Conservation (phyloP, 2,888 invertebrate species). For the Drosophila fungiperda region DNA sequence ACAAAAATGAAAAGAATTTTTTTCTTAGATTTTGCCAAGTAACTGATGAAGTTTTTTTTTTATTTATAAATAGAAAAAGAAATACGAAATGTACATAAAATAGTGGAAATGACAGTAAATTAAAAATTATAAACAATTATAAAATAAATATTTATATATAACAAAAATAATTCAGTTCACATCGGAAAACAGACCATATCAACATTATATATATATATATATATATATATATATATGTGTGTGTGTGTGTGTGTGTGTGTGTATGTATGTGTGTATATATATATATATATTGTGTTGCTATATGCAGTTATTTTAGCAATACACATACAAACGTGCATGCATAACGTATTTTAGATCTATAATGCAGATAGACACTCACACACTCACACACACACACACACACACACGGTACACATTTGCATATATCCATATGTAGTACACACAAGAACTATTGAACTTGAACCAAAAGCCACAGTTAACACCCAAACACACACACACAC, state of each 20-base stretch:
- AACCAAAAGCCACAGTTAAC: constrained; percentile 39
- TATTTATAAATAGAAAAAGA: constrained; percentile 7
- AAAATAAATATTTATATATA: constrained; percentile 15
- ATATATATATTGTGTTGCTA: constrained; percentile 47
- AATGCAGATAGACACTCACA: constrained; percentile 12
- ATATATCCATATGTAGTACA: constrained; percentile 7
- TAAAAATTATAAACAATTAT: constrained; percentile 4
- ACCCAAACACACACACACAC: background rate
- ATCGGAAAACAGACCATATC: constrained; percentile 74
- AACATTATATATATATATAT: constrained; percentile 46
- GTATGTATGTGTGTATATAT: background rate
- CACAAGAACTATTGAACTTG: constrained; percentile 9
- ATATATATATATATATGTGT: constrained; percentile 23
- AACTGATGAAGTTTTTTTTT: constrained; percentile 11
- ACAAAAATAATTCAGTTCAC: constrained; percentile 37
- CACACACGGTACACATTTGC: constrained; percentile 5
- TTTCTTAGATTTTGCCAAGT: constrained; percentile 35
- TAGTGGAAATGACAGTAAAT: constrained; percentile 32
- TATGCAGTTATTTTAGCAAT: constrained; percentile 43
- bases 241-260: background rate
- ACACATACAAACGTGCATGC: constrained; percentile 18
- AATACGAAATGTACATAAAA: constrained; percentile 48
- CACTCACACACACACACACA: constrained; percentile 17
- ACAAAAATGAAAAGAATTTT: background rate
- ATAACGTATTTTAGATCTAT: constrained; percentile 32